Conservation (phyloP, 2,888 invertebrate genomes). For the Xylocampa areola region DNA sequence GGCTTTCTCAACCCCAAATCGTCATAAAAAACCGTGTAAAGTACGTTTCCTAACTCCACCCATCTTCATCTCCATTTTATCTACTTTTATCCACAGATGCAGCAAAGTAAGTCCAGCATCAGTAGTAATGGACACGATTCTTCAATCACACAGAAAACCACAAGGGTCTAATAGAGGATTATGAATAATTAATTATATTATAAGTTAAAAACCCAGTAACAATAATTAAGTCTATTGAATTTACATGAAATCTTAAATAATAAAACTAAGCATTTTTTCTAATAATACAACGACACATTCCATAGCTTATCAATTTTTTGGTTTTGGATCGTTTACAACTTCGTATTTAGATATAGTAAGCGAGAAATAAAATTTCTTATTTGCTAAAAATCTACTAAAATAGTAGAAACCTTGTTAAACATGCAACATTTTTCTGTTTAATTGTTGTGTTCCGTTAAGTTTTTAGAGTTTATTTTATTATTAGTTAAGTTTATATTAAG, state of each 20-base stretch:
- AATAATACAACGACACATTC: too few relatives aligned
- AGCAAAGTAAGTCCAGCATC: conserved; percentile 78
- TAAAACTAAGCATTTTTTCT: too few relatives aligned
- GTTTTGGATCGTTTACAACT: too few relatives aligned
- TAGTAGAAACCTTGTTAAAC: conserved; percentile 26
- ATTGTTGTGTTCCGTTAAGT: conserved; percentile 36
- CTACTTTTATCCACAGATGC: conserved; percentile 73
- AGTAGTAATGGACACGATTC: conserved; percentile 78
- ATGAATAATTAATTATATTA: conserved; percentile 39
- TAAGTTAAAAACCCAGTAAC: neutral
- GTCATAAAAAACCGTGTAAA: too few relatives aligned
- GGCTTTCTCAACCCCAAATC: too few relatives aligned
- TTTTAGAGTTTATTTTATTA: conserved; percentile 28
- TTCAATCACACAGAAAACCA: conserved; percentile 71
- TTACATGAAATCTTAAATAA: too few relatives aligned
- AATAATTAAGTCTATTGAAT: neutral
- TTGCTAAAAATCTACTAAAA: conserved; percentile 19
- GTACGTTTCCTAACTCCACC: too few relatives aligned
- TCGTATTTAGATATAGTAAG: too few relatives aligned
- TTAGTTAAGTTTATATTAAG: too few relatives aligned
- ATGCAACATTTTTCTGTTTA: conserved; percentile 13
- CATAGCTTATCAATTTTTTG: too few relatives aligned
- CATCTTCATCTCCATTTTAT: too few relatives aligned
- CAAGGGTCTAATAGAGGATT: conserved; percentile 59
- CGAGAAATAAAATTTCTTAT: too few relatives aligned